These are phyloP conservation scores for Cyaniris semiargus DNA, from an alignment of 2,888 invertebrate genomes.

Conservation along the genomic window DNA sequence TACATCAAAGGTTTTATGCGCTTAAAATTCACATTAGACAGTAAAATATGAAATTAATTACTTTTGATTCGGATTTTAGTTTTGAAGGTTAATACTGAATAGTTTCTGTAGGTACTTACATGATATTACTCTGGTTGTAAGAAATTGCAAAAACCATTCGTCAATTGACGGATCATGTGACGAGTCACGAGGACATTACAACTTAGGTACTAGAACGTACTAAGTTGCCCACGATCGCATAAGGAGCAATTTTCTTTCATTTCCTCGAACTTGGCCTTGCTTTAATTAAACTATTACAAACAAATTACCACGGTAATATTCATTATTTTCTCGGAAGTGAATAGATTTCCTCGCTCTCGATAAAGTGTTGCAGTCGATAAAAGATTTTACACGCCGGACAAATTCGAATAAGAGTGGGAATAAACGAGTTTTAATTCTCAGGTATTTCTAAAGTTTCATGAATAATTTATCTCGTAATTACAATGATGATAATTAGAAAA, in stretches of 20 bases:
- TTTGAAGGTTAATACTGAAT: not conserved
- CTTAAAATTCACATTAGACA: not conserved
- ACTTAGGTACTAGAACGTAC: conserved; percentile 18
- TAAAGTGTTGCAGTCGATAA: not conserved
- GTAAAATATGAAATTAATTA: not conserved
- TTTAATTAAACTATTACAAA: conserved; percentile 17
- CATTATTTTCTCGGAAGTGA: conserved; percentile 22
- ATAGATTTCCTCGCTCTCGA: conserved; percentile 2
- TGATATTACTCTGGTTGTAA: not conserved
- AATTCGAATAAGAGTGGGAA: not conserved
- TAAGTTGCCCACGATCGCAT: not conserved
- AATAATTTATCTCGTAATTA: conserved; percentile 9
- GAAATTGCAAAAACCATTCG: not conserved
- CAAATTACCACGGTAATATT: conserved; percentile 13
- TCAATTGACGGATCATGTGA: conserved; percentile 35
- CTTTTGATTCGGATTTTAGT: not conserved
- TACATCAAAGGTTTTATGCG: conserved; percentile 9
- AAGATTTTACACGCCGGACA: not conserved
- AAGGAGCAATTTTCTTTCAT: conserved; percentile 18
- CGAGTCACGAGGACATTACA: conserved; percentile 38
- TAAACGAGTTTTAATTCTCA: conserved; percentile 17
- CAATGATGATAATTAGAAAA: not conserved
- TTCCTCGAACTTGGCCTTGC: conserved; percentile 1
- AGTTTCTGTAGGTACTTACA: not conserved
- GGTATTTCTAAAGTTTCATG: not conserved